These are phyloP conservation scores for Eciton burchellii DNA, from an alignment of 1,140 invertebrate genomes.

Conservation along the genomic window DNA sequence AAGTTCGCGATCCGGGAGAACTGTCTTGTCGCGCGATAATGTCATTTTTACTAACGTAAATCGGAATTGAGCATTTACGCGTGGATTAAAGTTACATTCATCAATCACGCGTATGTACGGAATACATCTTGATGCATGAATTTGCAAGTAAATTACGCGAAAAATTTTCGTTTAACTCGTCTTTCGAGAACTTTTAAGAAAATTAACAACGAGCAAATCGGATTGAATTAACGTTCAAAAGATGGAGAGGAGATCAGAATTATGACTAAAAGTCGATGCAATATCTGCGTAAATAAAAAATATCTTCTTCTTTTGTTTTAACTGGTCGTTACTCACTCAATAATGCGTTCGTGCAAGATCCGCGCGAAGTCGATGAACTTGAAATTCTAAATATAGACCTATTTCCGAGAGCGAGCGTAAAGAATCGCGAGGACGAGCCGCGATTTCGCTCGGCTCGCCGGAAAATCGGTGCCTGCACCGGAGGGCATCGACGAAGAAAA, in stretches of 20 bases:
- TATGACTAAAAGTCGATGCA: not conserved
- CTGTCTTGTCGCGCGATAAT: slow-evolving; percentile 38
- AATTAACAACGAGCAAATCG: not conserved
- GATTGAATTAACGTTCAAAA: no score
- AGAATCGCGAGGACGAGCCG: not conserved
- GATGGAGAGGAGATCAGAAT: not conserved
- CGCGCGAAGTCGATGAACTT: slow-evolving; percentile 50
- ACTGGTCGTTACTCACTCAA: slow-evolving; percentile 49
- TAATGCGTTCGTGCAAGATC: slow-evolving; percentile 37
- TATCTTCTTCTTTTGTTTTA: not conserved
- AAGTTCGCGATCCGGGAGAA: slow-evolving; percentile 28
- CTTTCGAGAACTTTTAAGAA: not conserved
- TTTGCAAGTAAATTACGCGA: slow-evolving; percentile 12
- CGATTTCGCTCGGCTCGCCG: not conserved
- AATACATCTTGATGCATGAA: slow-evolving; percentile 21
- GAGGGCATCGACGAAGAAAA: slow-evolving; percentile 5
- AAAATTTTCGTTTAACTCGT: not conserved
- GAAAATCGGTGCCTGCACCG: not conserved
- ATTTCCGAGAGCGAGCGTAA: slow-evolving; percentile 20
- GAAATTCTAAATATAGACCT: slow-evolving; percentile 38
- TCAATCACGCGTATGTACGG: no score
- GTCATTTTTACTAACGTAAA: slow-evolving; percentile 37
- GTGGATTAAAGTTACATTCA: slow-evolving; percentile 21
- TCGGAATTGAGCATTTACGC: slow-evolving; percentile 7
- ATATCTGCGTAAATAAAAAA: not conserved